phyloP scores from a whole-genome alignment of 2,113 vertebrate species.

The Scartelaos histophorus region DNA sequence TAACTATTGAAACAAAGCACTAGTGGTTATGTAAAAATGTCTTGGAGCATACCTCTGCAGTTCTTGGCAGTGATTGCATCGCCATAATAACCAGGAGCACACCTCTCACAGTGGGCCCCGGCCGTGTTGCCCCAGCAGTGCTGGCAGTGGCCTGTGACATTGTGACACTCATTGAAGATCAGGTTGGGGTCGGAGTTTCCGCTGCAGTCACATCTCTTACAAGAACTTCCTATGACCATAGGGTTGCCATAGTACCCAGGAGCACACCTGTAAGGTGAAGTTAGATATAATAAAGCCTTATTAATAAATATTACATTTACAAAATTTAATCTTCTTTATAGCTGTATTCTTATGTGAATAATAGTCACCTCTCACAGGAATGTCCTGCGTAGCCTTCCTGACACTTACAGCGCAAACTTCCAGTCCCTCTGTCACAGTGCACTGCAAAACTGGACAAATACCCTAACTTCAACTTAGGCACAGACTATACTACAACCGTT shows the following conservation, averaged over 20 bases:
- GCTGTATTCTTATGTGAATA: background rate
- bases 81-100: slow-evolving; percentile 87
- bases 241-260: slow-evolving; percentile 97
- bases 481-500: slow-evolving; percentile 7
- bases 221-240: slow-evolving; percentile 82
- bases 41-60: slow-evolving; percentile 84
- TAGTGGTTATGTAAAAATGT: background rate
- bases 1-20: background rate
- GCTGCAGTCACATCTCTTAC: slow-evolving; percentile 93
- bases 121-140: slow-evolving; percentile 89
- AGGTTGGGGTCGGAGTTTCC: slow-evolving; percentile 96
- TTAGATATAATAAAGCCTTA: background rate
- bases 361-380: slow-evolving; percentile 90
- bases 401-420: slow-evolving; percentile 85
- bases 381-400: slow-evolving; percentile 91
- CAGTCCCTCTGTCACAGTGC: slow-evolving; percentile 83
- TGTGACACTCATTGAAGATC: slow-evolving; percentile 94
- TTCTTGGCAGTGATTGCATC: slow-evolving; percentile 87
- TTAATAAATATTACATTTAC: background rate
- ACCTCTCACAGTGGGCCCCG: slow-evolving; percentile 87
- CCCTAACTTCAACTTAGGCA: slow-evolving; percentile 40
- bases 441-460: slow-evolving; percentile 84
- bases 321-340: background rate
- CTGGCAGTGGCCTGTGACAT: slow-evolving; percentile 89
- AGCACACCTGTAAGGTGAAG: slow-evolving; percentile 81